Percentiles rank a stretch among this genome's conserved stretches.
phyloP scores from a whole-genome alignment of 2,797 vertebrate species.

The Botia kubotai region DNA sequence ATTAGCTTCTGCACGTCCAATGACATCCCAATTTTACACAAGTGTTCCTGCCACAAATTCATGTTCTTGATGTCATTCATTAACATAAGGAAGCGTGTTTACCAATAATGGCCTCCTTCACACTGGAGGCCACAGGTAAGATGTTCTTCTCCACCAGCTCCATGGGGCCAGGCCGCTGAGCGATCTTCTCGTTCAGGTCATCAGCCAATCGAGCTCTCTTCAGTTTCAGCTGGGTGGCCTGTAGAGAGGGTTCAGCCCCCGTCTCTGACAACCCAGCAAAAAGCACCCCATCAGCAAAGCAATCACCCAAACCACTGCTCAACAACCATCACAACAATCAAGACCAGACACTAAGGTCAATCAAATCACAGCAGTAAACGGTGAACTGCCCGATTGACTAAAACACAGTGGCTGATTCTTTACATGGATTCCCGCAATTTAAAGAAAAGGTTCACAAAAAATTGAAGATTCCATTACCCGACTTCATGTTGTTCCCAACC shows the following conservation, averaged over 20 bases:
- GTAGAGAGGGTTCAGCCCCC: constrained; percentile 92
- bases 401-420: not conserved
- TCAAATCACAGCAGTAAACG: not conserved
- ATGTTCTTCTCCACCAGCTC: constrained; percentile 99
- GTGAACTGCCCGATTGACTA: not conserved
- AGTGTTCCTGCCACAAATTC: no score
- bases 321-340: constrained; percentile 25
- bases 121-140: constrained; percentile 91
- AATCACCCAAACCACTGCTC: constrained; percentile 6
- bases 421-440: not conserved
- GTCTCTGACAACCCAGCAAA: constrained; percentile 82
- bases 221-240: constrained; percentile 96
- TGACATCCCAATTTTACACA: no score
- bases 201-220: constrained; percentile 95
- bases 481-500: no score
- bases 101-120: constrained; percentile 97
- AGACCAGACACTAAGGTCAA: not conserved
- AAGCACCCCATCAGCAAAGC: not conserved
- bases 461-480: not conserved
- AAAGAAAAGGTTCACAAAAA: not conserved
- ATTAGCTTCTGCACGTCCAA: no score
- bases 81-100: constrained; percentile 58
- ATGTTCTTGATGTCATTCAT: no score
- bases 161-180: constrained; percentile 96
- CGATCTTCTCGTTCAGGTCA: constrained; percentile 96